Evolutionary conservation across 2,113 vertebrate species (phyloP).

Genomic region (Ahaetulla prasina): DNA sequence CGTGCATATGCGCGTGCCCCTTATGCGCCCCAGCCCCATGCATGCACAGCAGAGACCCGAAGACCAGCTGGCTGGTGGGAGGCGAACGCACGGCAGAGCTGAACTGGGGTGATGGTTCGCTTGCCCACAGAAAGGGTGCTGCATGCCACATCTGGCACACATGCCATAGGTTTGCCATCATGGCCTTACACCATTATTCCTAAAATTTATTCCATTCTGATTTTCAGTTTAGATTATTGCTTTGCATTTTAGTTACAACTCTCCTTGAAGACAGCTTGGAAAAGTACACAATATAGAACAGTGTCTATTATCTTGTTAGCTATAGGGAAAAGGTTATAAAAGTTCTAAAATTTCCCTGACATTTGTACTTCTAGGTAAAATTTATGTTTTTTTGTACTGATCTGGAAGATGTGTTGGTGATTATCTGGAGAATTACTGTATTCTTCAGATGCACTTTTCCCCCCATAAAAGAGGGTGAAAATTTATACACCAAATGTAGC

Average conservation of each 20-base stretch:
- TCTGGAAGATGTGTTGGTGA: constrained; percentile 2
- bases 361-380: constrained; percentile 15
- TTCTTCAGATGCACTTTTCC: no score
- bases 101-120: no score
- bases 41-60: no score
- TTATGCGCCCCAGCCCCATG: no score
- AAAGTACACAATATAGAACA: background rate
- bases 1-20: no score
- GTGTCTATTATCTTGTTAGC: background rate
- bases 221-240: constrained; percentile 16
- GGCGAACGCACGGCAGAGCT: no score
- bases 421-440: constrained; percentile 1
- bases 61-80: no score
- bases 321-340: constrained; percentile 6
- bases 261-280: background rate
- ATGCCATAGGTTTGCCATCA: no score
- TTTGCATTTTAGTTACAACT: background rate
- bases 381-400: constrained; percentile 12
- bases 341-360: constrained; percentile 12
- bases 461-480: no score
- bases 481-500: no score
- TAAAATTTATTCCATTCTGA: constrained; percentile 9
- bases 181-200: background rate
- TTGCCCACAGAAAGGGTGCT: no score
- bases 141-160: no score